These are phyloP conservation scores for Forbesichthys agassizii DNA, from an alignment of 2,113 vertebrate genomes.

Conservation along the genomic window DNA sequence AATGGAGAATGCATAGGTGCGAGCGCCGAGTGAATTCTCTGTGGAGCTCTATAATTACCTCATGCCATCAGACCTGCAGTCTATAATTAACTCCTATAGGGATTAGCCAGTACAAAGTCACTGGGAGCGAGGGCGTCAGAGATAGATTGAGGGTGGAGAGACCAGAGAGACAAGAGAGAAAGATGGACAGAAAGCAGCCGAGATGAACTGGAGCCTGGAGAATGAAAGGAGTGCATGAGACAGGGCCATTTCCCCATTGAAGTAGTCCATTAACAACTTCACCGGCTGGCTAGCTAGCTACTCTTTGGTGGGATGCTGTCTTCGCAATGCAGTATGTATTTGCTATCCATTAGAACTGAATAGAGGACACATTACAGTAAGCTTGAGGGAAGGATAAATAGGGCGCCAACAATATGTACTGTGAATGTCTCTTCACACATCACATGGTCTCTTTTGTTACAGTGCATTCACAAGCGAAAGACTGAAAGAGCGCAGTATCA, in stretches of 20 bases:
- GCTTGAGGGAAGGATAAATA: not conserved
- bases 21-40: conserved; percentile 54
- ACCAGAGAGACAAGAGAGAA: not conserved
- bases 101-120: conserved; percentile 66
- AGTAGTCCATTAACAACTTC: not conserved
- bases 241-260: not conserved
- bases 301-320: not conserved
- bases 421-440: not conserved
- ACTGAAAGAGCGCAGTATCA: not conserved
- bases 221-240: not conserved
- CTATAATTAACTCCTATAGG: conserved; percentile 72
- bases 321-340: not conserved
- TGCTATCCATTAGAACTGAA: not conserved
- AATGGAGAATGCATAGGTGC: conserved; percentile 20
- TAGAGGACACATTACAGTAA: not conserved
- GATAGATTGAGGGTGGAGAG: not conserved
- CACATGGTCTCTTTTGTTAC: not conserved
- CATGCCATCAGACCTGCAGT: conserved; percentile 62
- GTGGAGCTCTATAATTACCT: conserved; percentile 66
- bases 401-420: not conserved
- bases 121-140: not conserved
- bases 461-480: not conserved
- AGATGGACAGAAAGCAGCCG: not conserved
- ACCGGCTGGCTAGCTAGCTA: not conserved
- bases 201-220: too few species aligned